Evolutionary conservation across 2,888 invertebrate genomes (phyloP).

Genomic region (Hedya salicella): DNA sequence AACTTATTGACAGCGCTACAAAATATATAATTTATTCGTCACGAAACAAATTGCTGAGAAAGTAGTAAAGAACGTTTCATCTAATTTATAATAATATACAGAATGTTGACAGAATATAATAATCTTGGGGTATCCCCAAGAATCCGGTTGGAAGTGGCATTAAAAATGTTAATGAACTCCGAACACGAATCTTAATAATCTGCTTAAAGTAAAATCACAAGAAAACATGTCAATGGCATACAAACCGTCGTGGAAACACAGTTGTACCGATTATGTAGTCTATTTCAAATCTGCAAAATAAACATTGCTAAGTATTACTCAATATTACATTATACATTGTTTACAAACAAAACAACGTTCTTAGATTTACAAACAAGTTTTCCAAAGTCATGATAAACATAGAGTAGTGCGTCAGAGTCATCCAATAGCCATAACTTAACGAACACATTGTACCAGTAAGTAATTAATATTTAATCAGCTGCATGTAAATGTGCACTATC

Average conservation of each 20-base stretch:
- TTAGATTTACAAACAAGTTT: conserved; percentile 15
- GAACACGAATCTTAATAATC: too few species aligned
- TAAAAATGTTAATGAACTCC: too few species aligned
- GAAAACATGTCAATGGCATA: too few species aligned
- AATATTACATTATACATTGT: conserved; percentile 16
- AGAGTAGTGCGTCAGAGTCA: conserved; percentile 33
- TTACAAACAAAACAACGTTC: conserved; percentile 32
- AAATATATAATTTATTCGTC: too few species aligned
- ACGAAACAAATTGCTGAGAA: conserved; percentile 18
- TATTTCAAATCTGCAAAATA: conserved; percentile 11
- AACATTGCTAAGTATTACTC: neutral
- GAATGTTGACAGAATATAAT: too few species aligned
- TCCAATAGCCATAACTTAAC: conserved; percentile 48
- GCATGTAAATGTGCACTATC: conserved; percentile 23
- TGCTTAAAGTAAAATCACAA: too few species aligned
- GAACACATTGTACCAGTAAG: conserved; percentile 52
- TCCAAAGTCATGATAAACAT: conserved; percentile 25
- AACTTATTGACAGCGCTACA: too few species aligned
- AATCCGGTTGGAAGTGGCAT: too few species aligned
- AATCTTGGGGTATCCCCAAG: too few species aligned
- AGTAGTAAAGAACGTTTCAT: conserved; percentile 6
- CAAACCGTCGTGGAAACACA: neutral
- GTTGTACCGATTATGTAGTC: neutral
- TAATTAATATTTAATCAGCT: conserved; percentile 50
- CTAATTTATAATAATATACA: neutral